Conservation (phyloP, 2,888 invertebrate species). For the Spilosoma lubricipeda region DNA sequence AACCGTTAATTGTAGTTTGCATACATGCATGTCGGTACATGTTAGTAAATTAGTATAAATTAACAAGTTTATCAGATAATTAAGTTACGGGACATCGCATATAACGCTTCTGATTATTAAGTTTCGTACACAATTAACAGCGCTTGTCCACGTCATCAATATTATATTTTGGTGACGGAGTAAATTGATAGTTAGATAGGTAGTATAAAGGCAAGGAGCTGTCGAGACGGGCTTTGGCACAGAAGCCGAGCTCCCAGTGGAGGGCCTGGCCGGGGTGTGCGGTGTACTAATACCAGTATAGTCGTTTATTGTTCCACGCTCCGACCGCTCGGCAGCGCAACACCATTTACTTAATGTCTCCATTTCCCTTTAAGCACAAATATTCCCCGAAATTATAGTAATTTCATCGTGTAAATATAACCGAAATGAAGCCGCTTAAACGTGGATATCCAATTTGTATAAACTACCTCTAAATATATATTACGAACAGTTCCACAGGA, state of each 20-base stretch:
- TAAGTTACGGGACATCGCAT: not conserved
- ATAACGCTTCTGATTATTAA: not conserved
- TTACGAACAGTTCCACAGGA: constrained; percentile 9
- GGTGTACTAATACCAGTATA: no score
- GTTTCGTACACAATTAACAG: no score
- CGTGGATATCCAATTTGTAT: constrained; percentile 31
- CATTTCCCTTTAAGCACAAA: constrained; percentile 35
- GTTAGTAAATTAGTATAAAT: no score
- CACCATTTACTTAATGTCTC: constrained; percentile 44
- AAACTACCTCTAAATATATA: constrained; percentile 37
- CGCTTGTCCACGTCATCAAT: not conserved
- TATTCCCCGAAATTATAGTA: constrained; percentile 38
- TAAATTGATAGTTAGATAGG: not conserved
- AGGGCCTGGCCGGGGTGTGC: not conserved
- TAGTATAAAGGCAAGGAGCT: not conserved
- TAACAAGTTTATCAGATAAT: no score
- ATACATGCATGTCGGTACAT: no score
- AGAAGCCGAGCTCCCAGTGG: not conserved
- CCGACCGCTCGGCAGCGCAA: constrained; percentile 5
- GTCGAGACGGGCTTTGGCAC: not conserved
- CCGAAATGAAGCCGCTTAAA: constrained; percentile 15
- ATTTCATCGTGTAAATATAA: constrained; percentile 41
- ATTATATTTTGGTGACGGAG: not conserved
- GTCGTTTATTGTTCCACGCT: constrained; percentile 1
- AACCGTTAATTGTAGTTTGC: no score